Base-by-base conservation (phyloP, 2,797 vertebrate species). In the Xerus rutilus region DNA sequence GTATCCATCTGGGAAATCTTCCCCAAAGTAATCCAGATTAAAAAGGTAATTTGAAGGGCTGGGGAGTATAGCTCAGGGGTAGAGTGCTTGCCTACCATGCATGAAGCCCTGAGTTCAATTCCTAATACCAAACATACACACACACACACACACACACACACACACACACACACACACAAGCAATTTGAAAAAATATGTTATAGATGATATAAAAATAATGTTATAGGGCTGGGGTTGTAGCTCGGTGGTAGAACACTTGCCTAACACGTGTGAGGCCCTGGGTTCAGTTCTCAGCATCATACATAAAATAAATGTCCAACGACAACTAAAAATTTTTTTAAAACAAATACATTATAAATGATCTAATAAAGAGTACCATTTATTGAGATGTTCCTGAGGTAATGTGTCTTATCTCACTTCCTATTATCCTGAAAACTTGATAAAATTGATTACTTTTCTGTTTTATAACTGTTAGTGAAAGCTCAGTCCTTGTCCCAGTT, bases 181-280 rank as follows among this genome's bases (percentile, higher is more conserved):
- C 32, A 83, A 89, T 74, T 89, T 95, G 57, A 89, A 94, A 89
- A 86, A 73, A 62, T 76, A 39, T 20, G 4, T 20, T 45, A 28
- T 15, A 72, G 35, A 86, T 69, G 32, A 70, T 13, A 43, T 20
- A 83, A 62, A 39, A 39, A 39, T 39, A 39, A 39, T 39, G 39
- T 2, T 39, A 39, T 39, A 39, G 3, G 39, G 3, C 39, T 39
- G 39, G 39, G 39, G 39, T 39, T 39, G 39, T 39, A 39, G 39
- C 39, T 39, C 3, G 39, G 39, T 39, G 39, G 39, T 39, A 39
- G 39, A 39, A 39, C 39, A 39, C 39, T 39, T 39, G 39, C 39
- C 39, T 39, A 39, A 39, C 39, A 39, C 39, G 39, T 39, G 39
- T 39, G 39, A 39, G 39, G 39, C 39, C 39, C 39, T 39, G 39